phyloP scores from a whole-genome alignment of 2,113 vertebrate genomes.

The Takifugu flavidus region DNA sequence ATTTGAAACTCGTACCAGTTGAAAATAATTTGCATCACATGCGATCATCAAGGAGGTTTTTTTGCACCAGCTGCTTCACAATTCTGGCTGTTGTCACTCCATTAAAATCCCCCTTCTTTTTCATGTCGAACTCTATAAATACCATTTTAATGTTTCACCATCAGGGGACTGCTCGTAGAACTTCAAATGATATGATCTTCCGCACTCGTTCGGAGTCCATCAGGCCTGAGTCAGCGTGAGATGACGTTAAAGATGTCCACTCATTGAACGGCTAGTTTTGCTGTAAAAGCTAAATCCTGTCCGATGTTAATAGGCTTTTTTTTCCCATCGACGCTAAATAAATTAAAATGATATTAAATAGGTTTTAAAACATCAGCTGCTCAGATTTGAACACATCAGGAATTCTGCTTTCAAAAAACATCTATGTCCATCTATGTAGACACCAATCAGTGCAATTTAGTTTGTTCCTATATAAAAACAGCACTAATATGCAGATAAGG shows the following conservation, averaged over 20 bases:
- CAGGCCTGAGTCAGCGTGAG: neutral
- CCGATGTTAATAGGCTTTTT: too few species aligned
- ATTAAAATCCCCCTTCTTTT: constrained; percentile 2
- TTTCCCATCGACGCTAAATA: too few species aligned
- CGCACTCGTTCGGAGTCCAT: too few species aligned
- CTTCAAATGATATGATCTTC: neutral
- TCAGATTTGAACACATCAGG: too few species aligned
- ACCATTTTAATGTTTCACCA: constrained; percentile 2
- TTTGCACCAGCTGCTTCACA: constrained; percentile 21
- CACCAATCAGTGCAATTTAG: too few species aligned
- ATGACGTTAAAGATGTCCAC: neutral
- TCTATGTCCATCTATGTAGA: too few species aligned
- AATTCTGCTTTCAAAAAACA: too few species aligned
- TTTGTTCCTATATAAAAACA: too few species aligned
- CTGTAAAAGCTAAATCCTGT: too few species aligned
- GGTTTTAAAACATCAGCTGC: too few species aligned
- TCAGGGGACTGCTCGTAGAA: neutral
- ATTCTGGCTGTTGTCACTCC: constrained; percentile 10
- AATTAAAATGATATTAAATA: too few species aligned
- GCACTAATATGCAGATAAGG: too few species aligned
- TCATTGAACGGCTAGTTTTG: neutral
- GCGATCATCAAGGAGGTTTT: neutral
- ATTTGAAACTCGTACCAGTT: neutral
- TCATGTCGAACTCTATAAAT: constrained; percentile 1
- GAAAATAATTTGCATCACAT: neutral